These are phyloP conservation scores for Parapristionchus giblindavisi DNA, from an alignment of 2,888 invertebrate genomes.

Conservation along the genomic window DNA sequence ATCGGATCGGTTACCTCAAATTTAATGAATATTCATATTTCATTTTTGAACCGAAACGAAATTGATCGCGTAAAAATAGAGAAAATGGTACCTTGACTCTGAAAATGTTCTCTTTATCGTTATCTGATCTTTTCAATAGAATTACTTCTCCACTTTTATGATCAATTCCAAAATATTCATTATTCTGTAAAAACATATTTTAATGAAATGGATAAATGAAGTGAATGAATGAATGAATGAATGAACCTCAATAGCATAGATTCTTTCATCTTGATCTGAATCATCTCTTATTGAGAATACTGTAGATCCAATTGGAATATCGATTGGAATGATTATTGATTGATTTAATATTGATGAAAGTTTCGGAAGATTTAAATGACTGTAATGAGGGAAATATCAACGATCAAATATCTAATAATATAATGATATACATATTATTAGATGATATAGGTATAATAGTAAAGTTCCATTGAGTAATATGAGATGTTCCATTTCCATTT, in stretches of 20 bases:
- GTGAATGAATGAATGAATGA: not conserved
- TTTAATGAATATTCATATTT: not conserved
- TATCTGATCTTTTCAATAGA: not conserved
- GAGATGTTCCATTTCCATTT: not conserved
- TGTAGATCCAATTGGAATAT: not conserved
- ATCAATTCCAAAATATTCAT: not conserved
- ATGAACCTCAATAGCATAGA: conserved; percentile 15
- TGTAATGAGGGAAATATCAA: not conserved
- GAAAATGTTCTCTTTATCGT: not conserved
- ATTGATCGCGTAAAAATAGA: not conserved
- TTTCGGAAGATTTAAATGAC: not conserved
- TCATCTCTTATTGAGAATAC: conserved; percentile 24
- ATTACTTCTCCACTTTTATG: conserved; percentile 4
- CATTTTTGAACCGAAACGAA: not conserved
- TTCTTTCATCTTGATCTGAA: not conserved
- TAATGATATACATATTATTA: not conserved
- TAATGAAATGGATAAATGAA: not conserved
- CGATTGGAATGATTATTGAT: conserved; percentile 16
- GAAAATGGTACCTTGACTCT: conserved; percentile 20
- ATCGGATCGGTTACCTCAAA: conserved; percentile 8
- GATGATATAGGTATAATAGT: conserved; percentile 15
- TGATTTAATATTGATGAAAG: conserved; percentile 24
- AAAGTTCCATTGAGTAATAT: conserved; percentile 2
- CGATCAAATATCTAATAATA: not conserved
- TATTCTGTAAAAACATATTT: conserved; percentile 5